Conservation (phyloP, 1,140 invertebrate genomes). For the Eumaeus atala region DNA sequence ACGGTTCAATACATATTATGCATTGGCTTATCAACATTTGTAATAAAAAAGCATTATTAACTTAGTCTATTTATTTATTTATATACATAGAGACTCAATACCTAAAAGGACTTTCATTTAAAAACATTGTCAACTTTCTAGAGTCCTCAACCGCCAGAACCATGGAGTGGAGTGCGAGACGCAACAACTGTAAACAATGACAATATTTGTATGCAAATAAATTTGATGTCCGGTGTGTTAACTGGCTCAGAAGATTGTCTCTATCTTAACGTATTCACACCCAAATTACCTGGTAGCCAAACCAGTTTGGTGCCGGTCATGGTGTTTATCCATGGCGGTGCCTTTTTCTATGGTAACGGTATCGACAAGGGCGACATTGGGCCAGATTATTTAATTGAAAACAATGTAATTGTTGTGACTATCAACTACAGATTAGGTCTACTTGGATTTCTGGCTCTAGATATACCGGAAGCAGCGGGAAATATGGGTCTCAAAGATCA, state of each 20-base stretch:
- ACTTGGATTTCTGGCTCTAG: constrained; percentile 68
- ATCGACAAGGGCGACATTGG: constrained; percentile 37
- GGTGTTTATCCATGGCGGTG: constrained; percentile 83
- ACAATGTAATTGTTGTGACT: constrained; percentile 74
- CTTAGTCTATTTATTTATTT: not conserved
- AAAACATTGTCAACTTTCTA: constrained; percentile 17
- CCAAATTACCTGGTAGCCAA: constrained; percentile 23
- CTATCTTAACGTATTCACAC: constrained; percentile 42
- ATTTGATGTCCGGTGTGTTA: constrained; percentile 12
- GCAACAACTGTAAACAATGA: constrained; percentile 24
- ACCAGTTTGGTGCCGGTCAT: constrained; percentile 76
- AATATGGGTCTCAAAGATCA: constrained; percentile 74
- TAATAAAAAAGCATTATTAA: not conserved
- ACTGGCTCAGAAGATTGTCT: constrained; percentile 46
- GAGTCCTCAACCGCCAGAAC: constrained; percentile 28
- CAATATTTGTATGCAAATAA: constrained; percentile 25
- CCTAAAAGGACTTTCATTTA: too few relatives aligned
- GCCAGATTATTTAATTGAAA: constrained; percentile 68
- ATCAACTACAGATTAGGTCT: constrained; percentile 76
- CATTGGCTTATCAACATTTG: too few relatives aligned
- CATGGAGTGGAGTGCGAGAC: constrained; percentile 39
- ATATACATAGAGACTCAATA: too few relatives aligned
- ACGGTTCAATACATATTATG: too few relatives aligned
- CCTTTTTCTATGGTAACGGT: constrained; percentile 75
- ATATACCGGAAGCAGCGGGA: constrained; percentile 54